phyloP scores from a whole-genome alignment of 1,140 invertebrate genomes.

The Dendroctonus valens region DNA sequence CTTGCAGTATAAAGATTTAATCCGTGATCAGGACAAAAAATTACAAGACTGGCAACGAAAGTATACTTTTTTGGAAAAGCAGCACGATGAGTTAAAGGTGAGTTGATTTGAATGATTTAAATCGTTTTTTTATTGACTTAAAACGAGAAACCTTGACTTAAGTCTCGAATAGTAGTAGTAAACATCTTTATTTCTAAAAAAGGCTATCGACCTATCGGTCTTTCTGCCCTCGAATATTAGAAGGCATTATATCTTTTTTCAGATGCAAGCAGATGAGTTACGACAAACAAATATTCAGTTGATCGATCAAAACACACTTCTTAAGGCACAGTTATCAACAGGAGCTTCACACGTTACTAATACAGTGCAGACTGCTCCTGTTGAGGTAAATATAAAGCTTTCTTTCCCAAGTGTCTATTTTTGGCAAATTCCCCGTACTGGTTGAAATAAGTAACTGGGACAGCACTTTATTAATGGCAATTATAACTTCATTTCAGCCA shows the following conservation, averaged over 20 bases:
- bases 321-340: slow-evolving; percentile 71
- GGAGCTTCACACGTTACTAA: slow-evolving; percentile 34
- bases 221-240: slow-evolving; percentile 10
- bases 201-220: too few species aligned
- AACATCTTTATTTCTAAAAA: too few species aligned
- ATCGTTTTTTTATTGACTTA: slow-evolving; percentile 8
- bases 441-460: slow-evolving; percentile 27
- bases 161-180: neutral
- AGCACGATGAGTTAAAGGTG: slow-evolving; percentile 57
- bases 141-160: neutral
- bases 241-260: slow-evolving; percentile 35
- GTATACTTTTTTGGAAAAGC: slow-evolving; percentile 55
- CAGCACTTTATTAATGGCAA: too few species aligned
- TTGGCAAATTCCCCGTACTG: slow-evolving; percentile 29
- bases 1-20: slow-evolving; percentile 84
- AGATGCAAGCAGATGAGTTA: slow-evolving; percentile 71
- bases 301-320: slow-evolving; percentile 82
- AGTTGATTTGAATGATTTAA: slow-evolving; percentile 5
- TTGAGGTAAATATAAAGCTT: neutral
- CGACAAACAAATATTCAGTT: slow-evolving; percentile 71
- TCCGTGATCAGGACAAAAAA: slow-evolving; percentile 80
- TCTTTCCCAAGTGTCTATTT: neutral
- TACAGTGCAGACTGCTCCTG: neutral
- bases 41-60: slow-evolving; percentile 64
- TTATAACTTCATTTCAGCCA: too few species aligned